A percentile compares a stretch with the other conserved stretches of the same genome.
These are phyloP conservation scores for Lates japonicus DNA, from an alignment of 2,797 vertebrate genomes.

Conservation along the genomic window DNA sequence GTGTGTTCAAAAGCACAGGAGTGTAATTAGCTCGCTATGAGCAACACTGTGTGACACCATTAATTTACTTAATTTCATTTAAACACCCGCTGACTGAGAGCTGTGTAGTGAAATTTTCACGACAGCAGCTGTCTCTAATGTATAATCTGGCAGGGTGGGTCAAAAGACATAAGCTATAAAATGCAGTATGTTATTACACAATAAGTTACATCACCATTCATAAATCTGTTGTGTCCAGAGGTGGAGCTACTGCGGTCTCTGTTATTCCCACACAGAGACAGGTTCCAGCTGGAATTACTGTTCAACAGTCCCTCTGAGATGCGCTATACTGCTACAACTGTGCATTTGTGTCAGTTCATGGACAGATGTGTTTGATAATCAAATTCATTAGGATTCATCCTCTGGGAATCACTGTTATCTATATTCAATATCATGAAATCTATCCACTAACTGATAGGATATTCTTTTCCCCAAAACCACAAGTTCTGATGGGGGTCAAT, in stretches of 20 bases:
- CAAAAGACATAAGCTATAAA: slow-evolving; percentile 36
- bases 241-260: slow-evolving; percentile 9
- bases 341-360: background rate
- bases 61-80: slow-evolving; percentile 1
- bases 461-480: background rate
- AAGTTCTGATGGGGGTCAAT: background rate
- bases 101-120: slow-evolving; percentile 7
- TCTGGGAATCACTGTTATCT: background rate
- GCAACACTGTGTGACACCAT: background rate
- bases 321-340: background rate
- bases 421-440: background rate
- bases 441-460: background rate
- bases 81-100: slow-evolving; percentile 3
- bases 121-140: background rate
- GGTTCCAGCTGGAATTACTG: slow-evolving; percentile 21
- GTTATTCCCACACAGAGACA: background rate
- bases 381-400: background rate
- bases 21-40: background rate
- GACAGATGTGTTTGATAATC: background rate
- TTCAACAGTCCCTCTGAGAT: background rate
- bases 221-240: slow-evolving; percentile 19
- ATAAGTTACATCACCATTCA: slow-evolving; percentile 39
- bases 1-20: background rate
- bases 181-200: slow-evolving; percentile 20
- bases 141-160: background rate